Percentiles rank a stretch among this genome's conserved stretches.
phyloP scores from a whole-genome alignment of 2,113 vertebrate genomes.

The Syrrhaptes paradoxus region DNA sequence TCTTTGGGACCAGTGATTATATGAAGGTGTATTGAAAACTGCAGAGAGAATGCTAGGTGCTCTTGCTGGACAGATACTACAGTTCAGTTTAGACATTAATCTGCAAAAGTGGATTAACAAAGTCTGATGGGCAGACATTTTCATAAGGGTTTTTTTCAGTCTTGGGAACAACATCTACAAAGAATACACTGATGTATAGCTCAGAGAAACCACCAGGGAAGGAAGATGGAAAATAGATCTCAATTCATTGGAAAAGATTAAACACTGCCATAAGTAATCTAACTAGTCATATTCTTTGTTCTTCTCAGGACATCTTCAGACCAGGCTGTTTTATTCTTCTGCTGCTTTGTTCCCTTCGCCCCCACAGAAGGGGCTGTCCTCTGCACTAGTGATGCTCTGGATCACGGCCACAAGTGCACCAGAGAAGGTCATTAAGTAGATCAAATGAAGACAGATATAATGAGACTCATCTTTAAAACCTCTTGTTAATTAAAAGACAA shows the following conservation, averaged over 20 bases:
- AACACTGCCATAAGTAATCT: neutral
- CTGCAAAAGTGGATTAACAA: neutral
- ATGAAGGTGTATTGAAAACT: neutral
- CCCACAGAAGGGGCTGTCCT: neutral
- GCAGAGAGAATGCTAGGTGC: neutral
- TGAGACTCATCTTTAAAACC: neutral
- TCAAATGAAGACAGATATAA: slow-evolving; percentile 3
- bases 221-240: neutral
- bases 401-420: neutral
- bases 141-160: neutral
- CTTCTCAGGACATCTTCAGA: neutral
- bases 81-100: neutral
- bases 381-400: accelerated
- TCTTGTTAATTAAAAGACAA: slow-evolving; percentile 30
- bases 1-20: slow-evolving; percentile 13
- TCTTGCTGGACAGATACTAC: neutral
- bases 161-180: neutral
- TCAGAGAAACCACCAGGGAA: neutral
- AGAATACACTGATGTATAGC: neutral
- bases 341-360: neutral
- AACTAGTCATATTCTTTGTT: neutral
- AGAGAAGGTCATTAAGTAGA: neutral
- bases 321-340: neutral
- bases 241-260: slow-evolving; percentile 10
- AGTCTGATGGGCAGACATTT: neutral